Base-by-base conservation (phyloP, 2,888 invertebrate species). In the Drosophila kanekoi region DNA sequence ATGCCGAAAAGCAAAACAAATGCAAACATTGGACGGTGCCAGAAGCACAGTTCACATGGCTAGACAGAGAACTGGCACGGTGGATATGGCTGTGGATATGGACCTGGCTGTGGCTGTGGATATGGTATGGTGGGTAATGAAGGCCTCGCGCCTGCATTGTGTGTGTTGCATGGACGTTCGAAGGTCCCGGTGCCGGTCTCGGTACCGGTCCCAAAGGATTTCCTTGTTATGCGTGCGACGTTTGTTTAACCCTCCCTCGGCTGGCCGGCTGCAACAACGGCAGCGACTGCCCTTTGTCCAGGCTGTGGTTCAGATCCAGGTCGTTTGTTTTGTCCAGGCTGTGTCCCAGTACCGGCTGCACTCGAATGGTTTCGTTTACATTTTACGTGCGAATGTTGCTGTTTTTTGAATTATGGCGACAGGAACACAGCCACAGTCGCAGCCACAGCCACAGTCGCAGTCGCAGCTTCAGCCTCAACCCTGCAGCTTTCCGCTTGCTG, bases 351-450 rank as follows among this genome's bases (percentile, higher is more conserved):
- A 28, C 61, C 40, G 64, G 59, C 69, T 89, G 89, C 89, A 87
- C 84, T 84, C 84, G 77, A 89, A 86, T 89, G 85, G 85, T 86
- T 86, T 86, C 88, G 85, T 81, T 86, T 89, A 86, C 85, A 89
- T 86, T 86, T 86, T 72, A 86, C 85, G 85, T 86, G 85, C 89
- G 88, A 86, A 89, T 86, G 89, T 86, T 85, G 86, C 89, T 86
- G 85, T 89, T 85, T 85, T 86, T 86, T 86, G 85, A 86, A 87
- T 86, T 86, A 86, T 86, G 89, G 86, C 88, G 85, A 86, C 85
- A 86, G 85, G 79, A 89, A 87, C 87, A 72, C 70, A 79, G 71
- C 58, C 72, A 4, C 16, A 52, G 28, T 6, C 40, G 10, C 18
- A 38, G 38, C 28, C 23, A 32, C 52, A 32, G 63, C 40, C 44